Evolutionary conservation across 2,888 invertebrate species (phyloP).

Genomic region (Nephrotoma appendiculata): DNA sequence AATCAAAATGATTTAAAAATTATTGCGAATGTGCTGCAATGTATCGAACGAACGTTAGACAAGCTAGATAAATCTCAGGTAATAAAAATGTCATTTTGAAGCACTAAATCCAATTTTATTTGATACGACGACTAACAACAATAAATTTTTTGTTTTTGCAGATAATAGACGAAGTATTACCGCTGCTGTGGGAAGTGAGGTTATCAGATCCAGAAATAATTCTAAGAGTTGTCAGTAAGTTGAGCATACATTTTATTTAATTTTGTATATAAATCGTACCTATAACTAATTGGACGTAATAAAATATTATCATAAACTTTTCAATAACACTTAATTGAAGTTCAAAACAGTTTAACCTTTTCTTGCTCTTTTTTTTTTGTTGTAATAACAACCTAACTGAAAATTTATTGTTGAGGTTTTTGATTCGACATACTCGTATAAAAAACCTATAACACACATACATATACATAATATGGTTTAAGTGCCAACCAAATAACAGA

Average conservation of each 20-base stretch:
- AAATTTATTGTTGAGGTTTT: not conserved
- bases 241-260: constrained; percentile 12
- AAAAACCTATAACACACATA: not conserved
- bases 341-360: not conserved
- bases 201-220: constrained; percentile 81
- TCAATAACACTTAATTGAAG: constrained; percentile 5
- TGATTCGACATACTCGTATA: not conserved
- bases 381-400: not conserved
- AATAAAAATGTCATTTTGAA: constrained; percentile 8
- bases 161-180: constrained; percentile 81
- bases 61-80: constrained; percentile 69
- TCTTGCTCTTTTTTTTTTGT: not conserved
- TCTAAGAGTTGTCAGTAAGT: constrained; percentile 87
- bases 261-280: not conserved
- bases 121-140: not conserved
- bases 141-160: constrained; percentile 12
- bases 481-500: not conserved
- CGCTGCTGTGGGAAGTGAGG: constrained; percentile 71
- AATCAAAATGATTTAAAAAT: constrained; percentile 67
- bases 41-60: constrained; percentile 66
- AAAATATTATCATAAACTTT: constrained; percentile 4
- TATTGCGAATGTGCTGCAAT: constrained; percentile 60
- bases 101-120: not conserved
- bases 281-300: not conserved
- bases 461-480: not conserved